Evolutionary conservation across 2,888 invertebrate species (phyloP).

Genomic region (Drosophila mimetica): DNA sequence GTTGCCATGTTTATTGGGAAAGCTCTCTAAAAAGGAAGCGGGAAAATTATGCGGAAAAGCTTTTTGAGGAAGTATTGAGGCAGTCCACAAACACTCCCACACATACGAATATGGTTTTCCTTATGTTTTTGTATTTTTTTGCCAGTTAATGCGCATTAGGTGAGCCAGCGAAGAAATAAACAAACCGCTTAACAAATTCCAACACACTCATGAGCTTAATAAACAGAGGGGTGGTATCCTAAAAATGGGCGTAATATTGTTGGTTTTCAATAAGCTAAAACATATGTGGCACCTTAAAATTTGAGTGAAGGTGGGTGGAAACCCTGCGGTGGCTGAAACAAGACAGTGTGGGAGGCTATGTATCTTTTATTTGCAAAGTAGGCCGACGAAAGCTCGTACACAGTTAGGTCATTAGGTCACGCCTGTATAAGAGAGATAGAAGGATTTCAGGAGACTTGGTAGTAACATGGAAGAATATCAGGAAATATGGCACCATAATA

Average conservation of each 20-base stretch:
- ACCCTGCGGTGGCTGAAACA: neutral
- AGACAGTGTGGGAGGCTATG: constrained; percentile 10
- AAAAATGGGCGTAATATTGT: neutral
- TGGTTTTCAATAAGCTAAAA: constrained; percentile 40
- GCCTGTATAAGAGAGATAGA: constrained; percentile 2
- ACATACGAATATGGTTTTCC: constrained; percentile 6
- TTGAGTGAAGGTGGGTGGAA: constrained; percentile 2
- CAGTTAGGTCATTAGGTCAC: constrained; percentile 45
- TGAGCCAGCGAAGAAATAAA: constrained; percentile 37
- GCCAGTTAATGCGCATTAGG: constrained; percentile 47
- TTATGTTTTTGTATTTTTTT: constrained; percentile 2
- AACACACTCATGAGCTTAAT: constrained; percentile 46
- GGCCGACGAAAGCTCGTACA: constrained; percentile 34
- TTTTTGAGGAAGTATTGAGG: constrained; percentile 52
- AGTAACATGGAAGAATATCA: neutral
- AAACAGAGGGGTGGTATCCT: constrained; percentile 28
- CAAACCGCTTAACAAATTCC: constrained; percentile 51
- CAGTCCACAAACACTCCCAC: constrained; percentile 36
- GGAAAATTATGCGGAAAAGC: constrained; percentile 69
- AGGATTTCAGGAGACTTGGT: neutral
- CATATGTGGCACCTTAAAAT: constrained; percentile 22
- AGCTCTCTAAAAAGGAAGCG: constrained; percentile 21
- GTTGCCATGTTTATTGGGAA: constrained; percentile 52
- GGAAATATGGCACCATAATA: neutral
- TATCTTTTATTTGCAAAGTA: constrained; percentile 22